Evolutionary conservation across 2,888 invertebrate species (phyloP), one percentile per base, ranked within the genome.

Genomic region (Notodonta dromedarius): DNA sequence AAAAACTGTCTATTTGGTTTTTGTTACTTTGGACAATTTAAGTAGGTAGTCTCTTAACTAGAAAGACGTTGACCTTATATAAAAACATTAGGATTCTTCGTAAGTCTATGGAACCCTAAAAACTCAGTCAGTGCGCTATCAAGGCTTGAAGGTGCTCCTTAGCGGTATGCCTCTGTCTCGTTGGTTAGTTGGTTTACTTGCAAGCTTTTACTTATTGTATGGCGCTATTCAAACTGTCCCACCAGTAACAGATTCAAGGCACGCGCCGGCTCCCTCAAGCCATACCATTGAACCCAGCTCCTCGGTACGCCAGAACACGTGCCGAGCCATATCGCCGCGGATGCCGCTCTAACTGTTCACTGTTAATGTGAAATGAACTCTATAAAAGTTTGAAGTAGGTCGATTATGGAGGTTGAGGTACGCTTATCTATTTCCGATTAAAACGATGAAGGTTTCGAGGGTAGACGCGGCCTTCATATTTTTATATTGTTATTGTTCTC

Each of bases 341-440:
- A 89, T 86, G 82, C 77, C 61, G 71, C 71, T 60, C 77, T 88
- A 90, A 90, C 90, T 86, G 90, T 89, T 76, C 73, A 77, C 63
- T 79, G 75, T 76, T 85, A 83, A 82, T 74, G 83, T 80, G 79
- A 83, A 84, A 67, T 83, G 74, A 65, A 83, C 85, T 80, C 83
- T 87, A 82, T 81, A 71, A 67, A 61, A 58, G 68, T 71, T 24
- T 42, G 8, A 86, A 81, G 82, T 86, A 75, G 89, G 88, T 86
- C 78, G 83, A 54, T 59, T 73, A 86, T 89, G 65, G 79, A 82
- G 90, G 89, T 81, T 81, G 82, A 24, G 52, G 39, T 1, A 35
- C 55, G 58, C 32, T 65, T 61, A 65, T 65, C 58, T 66, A 57
- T 12, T 69, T 69, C 62, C 63, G 67, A 66, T 67, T 57, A 59